Evolutionary conservation across 53 echinoderm and acorn worm genomes (phyloP).

Genomic region (Zoroaster sp.): DNA sequence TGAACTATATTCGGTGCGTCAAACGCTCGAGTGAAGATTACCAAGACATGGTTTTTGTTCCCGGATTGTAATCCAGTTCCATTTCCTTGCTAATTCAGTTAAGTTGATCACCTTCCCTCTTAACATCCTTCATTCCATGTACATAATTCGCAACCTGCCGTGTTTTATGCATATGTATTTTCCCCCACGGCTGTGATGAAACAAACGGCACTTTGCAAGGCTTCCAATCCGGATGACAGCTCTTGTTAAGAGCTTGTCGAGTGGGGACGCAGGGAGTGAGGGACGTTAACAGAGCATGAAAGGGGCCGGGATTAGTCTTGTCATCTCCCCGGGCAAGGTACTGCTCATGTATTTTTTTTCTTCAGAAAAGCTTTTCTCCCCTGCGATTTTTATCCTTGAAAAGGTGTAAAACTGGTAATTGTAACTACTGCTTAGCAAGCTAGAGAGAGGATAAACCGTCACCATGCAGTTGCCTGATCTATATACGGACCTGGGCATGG

Average conservation of each 20-base stretch:
- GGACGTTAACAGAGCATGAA: background rate
- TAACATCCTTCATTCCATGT: background rate
- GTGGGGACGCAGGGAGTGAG: background rate
- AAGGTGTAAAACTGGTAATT: background rate
- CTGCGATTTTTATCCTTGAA: background rate
- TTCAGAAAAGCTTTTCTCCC: background rate
- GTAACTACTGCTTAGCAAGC: background rate
- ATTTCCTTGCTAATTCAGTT: background rate
- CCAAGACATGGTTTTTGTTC: background rate
- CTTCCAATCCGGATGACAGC: constrained; percentile 3
- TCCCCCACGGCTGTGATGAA: background rate
- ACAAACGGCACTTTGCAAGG: background rate
- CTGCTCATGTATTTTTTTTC: background rate
- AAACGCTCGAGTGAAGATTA: background rate
- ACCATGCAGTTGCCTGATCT: background rate
- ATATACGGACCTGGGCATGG: background rate
- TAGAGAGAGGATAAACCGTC: background rate
- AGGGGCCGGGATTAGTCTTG: background rate
- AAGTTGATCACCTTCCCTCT: background rate
- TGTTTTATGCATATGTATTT: background rate
- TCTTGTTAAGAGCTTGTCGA: constrained; percentile 14
- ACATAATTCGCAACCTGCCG: background rate
- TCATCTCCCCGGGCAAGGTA: constrained; percentile 20
- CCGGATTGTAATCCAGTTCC: background rate
- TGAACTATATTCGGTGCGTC: background rate